phyloP scores from a whole-genome alignment of 1,140 invertebrate genomes.

The Chelonus insularis region DNA sequence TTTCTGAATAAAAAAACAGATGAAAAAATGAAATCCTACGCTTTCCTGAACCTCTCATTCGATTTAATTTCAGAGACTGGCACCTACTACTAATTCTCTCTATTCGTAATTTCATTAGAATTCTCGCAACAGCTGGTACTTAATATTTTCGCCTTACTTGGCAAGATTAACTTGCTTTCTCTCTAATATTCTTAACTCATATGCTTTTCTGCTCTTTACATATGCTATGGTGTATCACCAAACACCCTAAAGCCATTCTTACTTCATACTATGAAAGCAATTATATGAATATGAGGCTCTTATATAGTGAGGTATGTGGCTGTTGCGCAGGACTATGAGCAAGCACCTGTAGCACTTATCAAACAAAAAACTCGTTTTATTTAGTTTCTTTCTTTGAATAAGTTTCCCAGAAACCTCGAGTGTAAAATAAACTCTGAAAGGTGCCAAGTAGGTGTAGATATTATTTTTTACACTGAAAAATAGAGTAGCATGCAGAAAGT shows the following conservation, averaged over 20 bases:
- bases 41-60: neutral
- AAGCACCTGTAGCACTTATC: slow-evolving; percentile 7
- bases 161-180: slow-evolving; percentile 6
- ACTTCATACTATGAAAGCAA: neutral
- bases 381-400: neutral
- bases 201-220: neutral
- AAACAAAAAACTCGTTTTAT: slow-evolving; percentile 1
- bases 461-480: too few relatives aligned
- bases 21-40: neutral
- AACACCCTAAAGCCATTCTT: neutral
- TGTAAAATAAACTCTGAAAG: too few relatives aligned
- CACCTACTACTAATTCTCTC: neutral
- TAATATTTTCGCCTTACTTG: slow-evolving; percentile 8
- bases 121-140: slow-evolving; percentile 8
- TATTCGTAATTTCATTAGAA: slow-evolving; percentile 9
- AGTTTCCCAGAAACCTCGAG: neutral
- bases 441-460: too few relatives aligned
- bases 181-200: neutral
- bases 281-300: neutral
- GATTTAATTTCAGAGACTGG: neutral
- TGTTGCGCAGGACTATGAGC: neutral
- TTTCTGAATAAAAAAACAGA: neutral
- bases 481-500: too few relatives aligned
- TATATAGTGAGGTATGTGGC: neutral
- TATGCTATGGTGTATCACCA: neutral